Percentiles rank a stretch among this genome's conserved stretches.
Evolutionary conservation across 2,797 vertebrate genomes (phyloP).

Genomic region (Capromys pilorides): DNA sequence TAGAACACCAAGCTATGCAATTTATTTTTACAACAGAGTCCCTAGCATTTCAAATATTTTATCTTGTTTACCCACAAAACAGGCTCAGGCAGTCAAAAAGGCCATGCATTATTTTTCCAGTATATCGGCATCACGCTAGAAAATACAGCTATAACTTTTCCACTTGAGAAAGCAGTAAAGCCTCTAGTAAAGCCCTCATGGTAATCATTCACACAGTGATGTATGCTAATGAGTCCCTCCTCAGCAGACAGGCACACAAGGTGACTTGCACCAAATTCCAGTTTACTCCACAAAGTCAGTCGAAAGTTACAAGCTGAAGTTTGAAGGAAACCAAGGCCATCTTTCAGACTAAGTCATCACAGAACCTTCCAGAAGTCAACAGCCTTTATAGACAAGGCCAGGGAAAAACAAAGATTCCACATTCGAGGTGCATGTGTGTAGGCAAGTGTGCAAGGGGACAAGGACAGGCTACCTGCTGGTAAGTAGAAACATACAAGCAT

Average conservation of each 20-base stretch:
- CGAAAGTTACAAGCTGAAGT: conserved; percentile 67
- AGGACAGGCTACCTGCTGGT: not conserved
- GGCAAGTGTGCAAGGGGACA: not conserved
- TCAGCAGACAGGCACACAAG: conserved; percentile 58
- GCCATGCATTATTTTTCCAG: conserved; percentile 45
- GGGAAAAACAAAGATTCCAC: conserved; percentile 32
- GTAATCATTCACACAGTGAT: conserved; percentile 72
- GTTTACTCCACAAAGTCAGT: conserved; percentile 63
- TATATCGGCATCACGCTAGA: conserved; percentile 45
- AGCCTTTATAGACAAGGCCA: conserved; percentile 20
- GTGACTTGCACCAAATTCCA: conserved; percentile 63
- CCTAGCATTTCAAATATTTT: conserved; percentile 56
- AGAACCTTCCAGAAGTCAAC: conserved; percentile 2
- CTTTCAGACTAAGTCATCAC: conserved; percentile 58
- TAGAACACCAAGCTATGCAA: conserved; percentile 9
- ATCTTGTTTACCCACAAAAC: conserved; percentile 59
- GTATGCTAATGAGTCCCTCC: conserved; percentile 67
- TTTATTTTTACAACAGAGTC: conserved; percentile 27
- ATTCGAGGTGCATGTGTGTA: not conserved
- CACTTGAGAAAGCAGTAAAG: conserved; percentile 71
- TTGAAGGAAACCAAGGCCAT: conserved; percentile 52
- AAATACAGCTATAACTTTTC: conserved; percentile 77
- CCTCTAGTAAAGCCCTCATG: conserved; percentile 65
- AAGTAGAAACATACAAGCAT: not conserved
- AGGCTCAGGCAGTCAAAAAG: not conserved